These are phyloP conservation scores for Maconellicoccus hirsutus DNA, from an alignment of 1,140 invertebrate species.

Conservation along the genomic window DNA sequence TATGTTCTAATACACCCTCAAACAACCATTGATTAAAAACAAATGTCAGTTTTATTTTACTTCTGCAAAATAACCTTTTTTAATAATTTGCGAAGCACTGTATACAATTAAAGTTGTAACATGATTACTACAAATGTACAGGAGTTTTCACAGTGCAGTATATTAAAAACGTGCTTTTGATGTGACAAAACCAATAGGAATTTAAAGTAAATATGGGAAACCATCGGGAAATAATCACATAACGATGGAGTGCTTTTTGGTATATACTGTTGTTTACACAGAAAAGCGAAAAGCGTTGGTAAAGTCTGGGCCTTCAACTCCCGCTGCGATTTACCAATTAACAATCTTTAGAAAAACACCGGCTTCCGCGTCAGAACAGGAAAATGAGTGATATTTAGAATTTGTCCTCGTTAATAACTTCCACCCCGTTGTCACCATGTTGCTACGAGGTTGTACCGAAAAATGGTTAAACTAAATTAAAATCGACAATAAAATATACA, in stretches of 20 bases:
- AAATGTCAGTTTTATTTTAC: too few species aligned
- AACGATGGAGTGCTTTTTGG: not conserved
- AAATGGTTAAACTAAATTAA: slow-evolving; percentile 15
- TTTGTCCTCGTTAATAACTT: slow-evolving; percentile 15
- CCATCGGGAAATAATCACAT: not conserved
- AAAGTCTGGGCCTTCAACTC: not conserved
- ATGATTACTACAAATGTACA: not conserved
- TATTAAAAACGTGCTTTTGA: slow-evolving; percentile 17
- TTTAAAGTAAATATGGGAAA: slow-evolving; percentile 13
- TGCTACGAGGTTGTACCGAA: not conserved
- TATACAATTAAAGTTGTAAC: not conserved
- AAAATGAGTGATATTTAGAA: not conserved
- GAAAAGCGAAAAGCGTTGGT: slow-evolving; percentile 1
- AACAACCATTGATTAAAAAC: too few species aligned
- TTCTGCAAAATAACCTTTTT: not conserved
- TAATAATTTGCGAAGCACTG: not conserved
- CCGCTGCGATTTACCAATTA: slow-evolving; percentile 21
- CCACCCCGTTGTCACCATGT: not conserved
- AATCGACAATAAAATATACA: slow-evolving; percentile 9
- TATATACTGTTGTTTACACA: not conserved
- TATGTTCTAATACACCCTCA: too few species aligned
- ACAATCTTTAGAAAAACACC: slow-evolving; percentile 14
- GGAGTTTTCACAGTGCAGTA: not conserved
- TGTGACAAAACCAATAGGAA: slow-evolving; percentile 9
- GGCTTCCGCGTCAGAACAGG: not conserved